Evolutionary conservation across 2,113 vertebrate species (phyloP).

Genomic region (Ramphastos sulfuratus): DNA sequence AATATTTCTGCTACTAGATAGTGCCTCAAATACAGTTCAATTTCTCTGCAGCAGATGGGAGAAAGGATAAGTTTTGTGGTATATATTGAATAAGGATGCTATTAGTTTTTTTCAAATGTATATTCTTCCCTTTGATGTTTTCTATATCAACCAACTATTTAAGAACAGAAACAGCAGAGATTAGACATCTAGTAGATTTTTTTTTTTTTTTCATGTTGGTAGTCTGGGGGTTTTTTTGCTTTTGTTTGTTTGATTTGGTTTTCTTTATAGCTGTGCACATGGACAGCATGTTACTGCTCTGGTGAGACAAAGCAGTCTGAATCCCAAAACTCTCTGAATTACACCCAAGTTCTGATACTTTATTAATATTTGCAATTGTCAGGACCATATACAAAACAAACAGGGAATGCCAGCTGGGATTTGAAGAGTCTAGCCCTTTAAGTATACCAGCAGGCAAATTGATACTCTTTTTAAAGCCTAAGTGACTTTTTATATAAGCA

Average conservation of each 20-base stretch:
- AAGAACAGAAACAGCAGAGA: background rate
- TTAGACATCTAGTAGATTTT: background rate
- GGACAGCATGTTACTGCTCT: background rate
- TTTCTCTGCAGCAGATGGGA: conserved; percentile 18
- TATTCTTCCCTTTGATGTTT: background rate
- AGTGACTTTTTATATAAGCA: background rate
- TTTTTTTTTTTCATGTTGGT: background rate
- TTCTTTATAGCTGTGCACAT: background rate
- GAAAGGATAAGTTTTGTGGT: background rate
- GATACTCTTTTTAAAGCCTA: background rate
- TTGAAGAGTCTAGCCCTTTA: background rate
- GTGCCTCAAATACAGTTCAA: conserved; percentile 25
- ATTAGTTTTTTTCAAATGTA: background rate
- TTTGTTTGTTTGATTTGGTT: background rate
- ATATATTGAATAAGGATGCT: background rate
- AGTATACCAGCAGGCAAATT: background rate
- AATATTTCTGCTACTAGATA: background rate
- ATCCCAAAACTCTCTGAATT: background rate
- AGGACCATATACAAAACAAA: background rate
- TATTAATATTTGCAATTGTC: background rate
- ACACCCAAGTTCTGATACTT: background rate
- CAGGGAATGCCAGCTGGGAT: background rate
- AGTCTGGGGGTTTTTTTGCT: background rate
- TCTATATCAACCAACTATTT: background rate
- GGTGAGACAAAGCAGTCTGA: background rate